Percentiles rank a stretch among this genome's conserved stretches.
Conservation (phyloP, 2,888 invertebrate species). For the Tholera decimalis region DNA sequence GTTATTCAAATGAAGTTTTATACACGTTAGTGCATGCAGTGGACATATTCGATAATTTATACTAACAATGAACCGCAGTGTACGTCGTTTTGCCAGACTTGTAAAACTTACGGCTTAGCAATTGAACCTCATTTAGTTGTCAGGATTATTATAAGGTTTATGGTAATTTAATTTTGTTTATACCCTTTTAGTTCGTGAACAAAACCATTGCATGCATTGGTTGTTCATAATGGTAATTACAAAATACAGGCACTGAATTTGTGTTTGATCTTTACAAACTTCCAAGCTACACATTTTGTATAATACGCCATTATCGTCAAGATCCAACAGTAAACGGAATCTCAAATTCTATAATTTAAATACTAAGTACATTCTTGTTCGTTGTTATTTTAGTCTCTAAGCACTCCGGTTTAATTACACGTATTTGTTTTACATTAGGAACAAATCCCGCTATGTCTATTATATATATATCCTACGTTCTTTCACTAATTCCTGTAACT, state of each 20-base stretch:
- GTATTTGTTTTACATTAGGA: conserved; percentile 55
- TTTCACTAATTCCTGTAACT: conserved; percentile 57
- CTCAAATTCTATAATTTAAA: conserved; percentile 5
- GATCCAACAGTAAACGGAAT: background rate
- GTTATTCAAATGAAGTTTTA: conserved; percentile 83
- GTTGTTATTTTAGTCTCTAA: conserved; percentile 16
- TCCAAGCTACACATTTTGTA: no score
- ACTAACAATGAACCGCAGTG: conserved; percentile 71
- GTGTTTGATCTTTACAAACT: background rate
- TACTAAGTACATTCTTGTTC: background rate
- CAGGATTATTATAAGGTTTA: conserved; percentile 29
- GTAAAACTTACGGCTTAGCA: conserved; percentile 38
- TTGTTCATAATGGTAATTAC: conserved; percentile 12
- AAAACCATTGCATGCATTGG: conserved; percentile 12
- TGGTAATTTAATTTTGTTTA: conserved; percentile 21
- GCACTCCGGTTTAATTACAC: conserved; percentile 38
- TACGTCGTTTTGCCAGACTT: conserved; percentile 46
- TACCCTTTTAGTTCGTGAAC: conserved; percentile 1
- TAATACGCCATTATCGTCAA: no score
- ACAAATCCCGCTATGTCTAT: conserved; percentile 39
- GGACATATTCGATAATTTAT: conserved; percentile 86
- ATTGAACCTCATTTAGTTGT: conserved; percentile 51
- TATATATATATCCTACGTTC: conserved; percentile 27
- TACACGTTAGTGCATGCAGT: conserved; percentile 73
- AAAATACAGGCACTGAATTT: background rate